Evolutionary conservation across 2,888 invertebrate genomes (phyloP).

Genomic region (Cryptosula pallasiana): DNA sequence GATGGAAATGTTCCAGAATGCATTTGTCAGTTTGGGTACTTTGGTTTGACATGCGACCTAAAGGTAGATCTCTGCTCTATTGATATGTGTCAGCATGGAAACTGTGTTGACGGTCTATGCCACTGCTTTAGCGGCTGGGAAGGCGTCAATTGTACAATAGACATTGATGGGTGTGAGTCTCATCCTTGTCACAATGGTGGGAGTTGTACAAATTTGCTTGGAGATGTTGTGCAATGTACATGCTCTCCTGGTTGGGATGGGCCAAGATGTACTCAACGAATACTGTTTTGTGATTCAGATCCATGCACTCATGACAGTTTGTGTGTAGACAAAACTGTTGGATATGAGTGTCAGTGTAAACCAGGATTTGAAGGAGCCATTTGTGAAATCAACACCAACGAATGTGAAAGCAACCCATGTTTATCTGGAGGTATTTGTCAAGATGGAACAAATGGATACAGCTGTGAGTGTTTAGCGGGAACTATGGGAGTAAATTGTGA

Average conservation of each 20-base stretch:
- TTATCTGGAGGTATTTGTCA: constrained; percentile 71
- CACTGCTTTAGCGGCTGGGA: constrained; percentile 64
- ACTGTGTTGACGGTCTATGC: constrained; percentile 29
- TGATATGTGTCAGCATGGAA: constrained; percentile 20
- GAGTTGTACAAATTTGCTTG: constrained; percentile 45
- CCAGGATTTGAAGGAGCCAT: constrained; percentile 47
- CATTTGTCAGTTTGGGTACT: neutral
- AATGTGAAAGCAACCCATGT: constrained; percentile 25
- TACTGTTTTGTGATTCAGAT: constrained; percentile 26
- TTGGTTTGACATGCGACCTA: neutral
- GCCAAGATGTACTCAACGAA: neutral
- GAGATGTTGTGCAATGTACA: neutral
- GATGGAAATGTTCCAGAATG: neutral
- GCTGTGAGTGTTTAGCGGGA: constrained; percentile 57
- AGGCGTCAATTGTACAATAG: constrained; percentile 64
- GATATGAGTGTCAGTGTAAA: constrained; percentile 32
- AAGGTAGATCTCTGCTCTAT: neutral
- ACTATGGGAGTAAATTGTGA: constrained; percentile 69
- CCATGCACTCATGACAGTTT: constrained; percentile 31
- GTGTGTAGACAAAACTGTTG: constrained; percentile 47
- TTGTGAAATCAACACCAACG: constrained; percentile 33
- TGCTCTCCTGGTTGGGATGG: neutral
- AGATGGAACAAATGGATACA: constrained; percentile 67
- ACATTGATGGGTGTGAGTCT: constrained; percentile 78
- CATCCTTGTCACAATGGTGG: constrained; percentile 56